Conservation (phyloP, 2,797 vertebrate genomes). For the Alauda arvensis region DNA sequence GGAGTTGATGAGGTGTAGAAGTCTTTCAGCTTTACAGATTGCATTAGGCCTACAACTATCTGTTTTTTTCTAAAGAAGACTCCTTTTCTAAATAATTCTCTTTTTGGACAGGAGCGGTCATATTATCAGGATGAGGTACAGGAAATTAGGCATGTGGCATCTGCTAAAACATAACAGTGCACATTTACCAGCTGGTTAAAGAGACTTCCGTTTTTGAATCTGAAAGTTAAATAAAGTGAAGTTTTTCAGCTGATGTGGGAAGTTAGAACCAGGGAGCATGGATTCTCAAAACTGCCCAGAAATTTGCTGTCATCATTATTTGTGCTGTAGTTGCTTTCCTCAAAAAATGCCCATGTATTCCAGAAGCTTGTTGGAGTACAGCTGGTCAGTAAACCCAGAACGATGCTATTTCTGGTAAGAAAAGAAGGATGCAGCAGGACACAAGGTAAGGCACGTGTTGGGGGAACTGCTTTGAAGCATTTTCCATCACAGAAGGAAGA, state of each 20-base stretch:
- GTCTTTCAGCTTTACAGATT: not conserved
- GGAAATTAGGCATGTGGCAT: not conserved
- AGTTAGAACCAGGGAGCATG: not conserved
- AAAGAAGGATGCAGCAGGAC: not conserved
- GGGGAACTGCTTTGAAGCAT: not conserved
- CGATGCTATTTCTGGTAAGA: not conserved
- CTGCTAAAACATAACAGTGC: not conserved
- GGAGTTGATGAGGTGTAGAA: not conserved
- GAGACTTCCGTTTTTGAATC: not conserved
- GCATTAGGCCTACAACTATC: not conserved
- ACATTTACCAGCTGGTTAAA: not conserved
- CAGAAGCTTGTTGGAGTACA: not conserved
- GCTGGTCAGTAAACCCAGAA: not conserved
- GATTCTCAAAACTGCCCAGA: not conserved
- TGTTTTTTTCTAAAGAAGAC: not conserved
- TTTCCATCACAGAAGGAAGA: not conserved
- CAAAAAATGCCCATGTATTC: not conserved
- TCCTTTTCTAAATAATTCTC: not conserved
- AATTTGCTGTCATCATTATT: not conserved
- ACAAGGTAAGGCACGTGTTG: rapidly evolving
- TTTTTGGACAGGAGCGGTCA: not conserved
- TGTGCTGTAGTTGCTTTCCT: not conserved
- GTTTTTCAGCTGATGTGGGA: not conserved
- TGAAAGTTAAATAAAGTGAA: not conserved
- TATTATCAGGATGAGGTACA: not conserved